phyloP scores from a whole-genome alignment of 2,888 invertebrate species.

The Uropetala carovei region DNA sequence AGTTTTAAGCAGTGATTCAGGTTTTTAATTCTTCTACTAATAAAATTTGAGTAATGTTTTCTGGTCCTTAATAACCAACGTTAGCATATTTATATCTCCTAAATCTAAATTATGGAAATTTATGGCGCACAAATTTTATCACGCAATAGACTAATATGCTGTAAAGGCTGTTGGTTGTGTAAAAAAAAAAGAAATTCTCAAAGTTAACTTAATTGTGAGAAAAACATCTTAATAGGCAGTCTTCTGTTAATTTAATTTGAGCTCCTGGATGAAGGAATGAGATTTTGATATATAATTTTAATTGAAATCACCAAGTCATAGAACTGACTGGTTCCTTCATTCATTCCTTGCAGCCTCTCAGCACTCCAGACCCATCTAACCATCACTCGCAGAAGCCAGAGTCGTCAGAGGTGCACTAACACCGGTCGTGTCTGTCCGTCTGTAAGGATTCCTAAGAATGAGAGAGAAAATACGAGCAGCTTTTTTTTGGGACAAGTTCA shows the following conservation, averaged over 20 bases:
- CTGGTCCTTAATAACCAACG: not conserved
- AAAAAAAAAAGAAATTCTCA: not conserved
- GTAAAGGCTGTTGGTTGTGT: conserved; percentile 12
- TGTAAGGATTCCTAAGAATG: conserved; percentile 62
- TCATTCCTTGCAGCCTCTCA: conserved; percentile 82
- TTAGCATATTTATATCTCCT: not conserved
- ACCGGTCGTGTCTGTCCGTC: conserved; percentile 63
- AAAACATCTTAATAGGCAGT: conserved; percentile 41
- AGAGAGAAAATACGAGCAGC: conserved; percentile 34
- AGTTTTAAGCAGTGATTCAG: conserved; percentile 21
- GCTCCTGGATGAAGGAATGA: conserved; percentile 28
- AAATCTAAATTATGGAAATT: not conserved
- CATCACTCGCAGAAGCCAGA: conserved; percentile 88
- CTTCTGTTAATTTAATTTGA: conserved; percentile 57
- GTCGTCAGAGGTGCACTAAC: conserved; percentile 89
- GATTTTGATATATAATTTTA: conserved; percentile 47
- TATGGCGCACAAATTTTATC: conserved; percentile 16
- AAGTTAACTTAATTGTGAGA: conserved; percentile 29
- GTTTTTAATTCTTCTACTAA: not conserved
- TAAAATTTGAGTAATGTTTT: not conserved
- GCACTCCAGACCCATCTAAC: conserved; percentile 89
- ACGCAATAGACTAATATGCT: conserved; percentile 6
- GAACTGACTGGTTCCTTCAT: conserved; percentile 63
- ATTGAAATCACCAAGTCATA: conserved; percentile 59
- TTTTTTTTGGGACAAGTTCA: conserved; percentile 63